A percentile compares a stretch with the other conserved stretches of the same genome.
phyloP scores from a whole-genome alignment of 2,888 invertebrate species.

The Sipha maydis region DNA sequence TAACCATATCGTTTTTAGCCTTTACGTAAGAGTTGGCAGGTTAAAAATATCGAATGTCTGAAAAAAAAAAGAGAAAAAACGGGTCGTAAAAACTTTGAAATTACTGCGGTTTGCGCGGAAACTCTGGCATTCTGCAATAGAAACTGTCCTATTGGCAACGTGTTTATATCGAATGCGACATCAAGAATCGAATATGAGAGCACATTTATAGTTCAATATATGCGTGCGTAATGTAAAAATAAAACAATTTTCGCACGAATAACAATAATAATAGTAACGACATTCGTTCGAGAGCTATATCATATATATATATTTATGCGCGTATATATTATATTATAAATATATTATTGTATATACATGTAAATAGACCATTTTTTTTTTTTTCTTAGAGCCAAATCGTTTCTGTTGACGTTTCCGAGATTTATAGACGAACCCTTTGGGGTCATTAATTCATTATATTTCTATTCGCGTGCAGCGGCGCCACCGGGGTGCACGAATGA shows the following conservation, averaged over 20 bases:
- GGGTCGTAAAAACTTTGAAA: conserved; percentile 4
- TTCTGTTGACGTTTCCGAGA: neutral
- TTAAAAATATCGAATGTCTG: neutral
- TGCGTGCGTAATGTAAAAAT: neutral
- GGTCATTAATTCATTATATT: conserved; percentile 10
- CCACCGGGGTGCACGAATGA: no score
- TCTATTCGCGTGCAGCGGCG: neutral
- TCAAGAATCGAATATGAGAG: neutral
- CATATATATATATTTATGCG: neutral
- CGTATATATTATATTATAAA: neutral
- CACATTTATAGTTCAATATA: neutral
- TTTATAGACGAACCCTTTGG: conserved; percentile 1
- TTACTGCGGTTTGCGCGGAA: neutral
- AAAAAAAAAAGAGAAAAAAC: neutral
- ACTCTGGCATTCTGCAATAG: neutral
- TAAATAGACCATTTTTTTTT: neutral
- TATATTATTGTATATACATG: neutral
- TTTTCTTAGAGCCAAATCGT: neutral
- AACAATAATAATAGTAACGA: conserved; percentile 4
- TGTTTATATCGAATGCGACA: conserved; percentile 18
- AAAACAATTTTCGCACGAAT: conserved; percentile 7
- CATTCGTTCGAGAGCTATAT: neutral
- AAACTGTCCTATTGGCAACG: neutral
- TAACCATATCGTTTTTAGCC: neutral
- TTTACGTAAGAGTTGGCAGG: neutral